Evolutionary conservation across 2,113 vertebrate species (phyloP).

Genomic region (Elaphurus davidianus): DNA sequence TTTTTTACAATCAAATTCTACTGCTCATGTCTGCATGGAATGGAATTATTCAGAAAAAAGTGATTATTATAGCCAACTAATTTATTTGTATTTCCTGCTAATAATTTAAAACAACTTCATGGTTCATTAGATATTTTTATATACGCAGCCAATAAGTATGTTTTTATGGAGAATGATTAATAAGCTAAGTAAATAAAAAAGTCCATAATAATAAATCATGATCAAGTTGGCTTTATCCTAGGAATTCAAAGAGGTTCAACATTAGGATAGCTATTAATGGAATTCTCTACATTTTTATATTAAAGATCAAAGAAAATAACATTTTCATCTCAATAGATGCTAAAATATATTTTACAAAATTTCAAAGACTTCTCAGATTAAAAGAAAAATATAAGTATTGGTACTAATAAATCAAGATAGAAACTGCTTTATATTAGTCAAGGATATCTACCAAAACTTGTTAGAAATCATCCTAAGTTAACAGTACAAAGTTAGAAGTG

Average conservation of each 20-base stretch:
- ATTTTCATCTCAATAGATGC: background rate
- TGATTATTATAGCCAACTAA: background rate
- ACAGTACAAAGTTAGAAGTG: background rate
- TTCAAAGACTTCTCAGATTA: conserved; percentile 1
- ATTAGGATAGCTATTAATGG: conserved; percentile 34
- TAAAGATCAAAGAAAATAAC: background rate
- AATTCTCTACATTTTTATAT: conserved; percentile 43
- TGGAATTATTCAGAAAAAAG: background rate
- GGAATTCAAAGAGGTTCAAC: conserved; percentile 43
- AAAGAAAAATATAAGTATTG: conserved; percentile 25
- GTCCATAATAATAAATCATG: conserved; percentile 54
- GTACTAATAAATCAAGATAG: background rate
- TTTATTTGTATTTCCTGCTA: conserved; percentile 25
- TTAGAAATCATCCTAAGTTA: background rate
- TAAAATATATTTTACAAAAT: conserved; percentile 48
- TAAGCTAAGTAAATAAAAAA: conserved; percentile 58
- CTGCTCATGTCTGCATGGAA: background rate
- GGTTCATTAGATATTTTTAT: conserved; percentile 39
- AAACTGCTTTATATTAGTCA: background rate
- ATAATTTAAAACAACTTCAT: conserved; percentile 45
- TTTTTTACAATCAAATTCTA: background rate
- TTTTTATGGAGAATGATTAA: conserved; percentile 47
- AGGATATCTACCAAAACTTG: background rate
- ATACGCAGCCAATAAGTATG: background rate
- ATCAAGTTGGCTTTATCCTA: conserved; percentile 45